Conservation (phyloP, 2,888 invertebrate species). For the Drosophila mimica region DNA sequence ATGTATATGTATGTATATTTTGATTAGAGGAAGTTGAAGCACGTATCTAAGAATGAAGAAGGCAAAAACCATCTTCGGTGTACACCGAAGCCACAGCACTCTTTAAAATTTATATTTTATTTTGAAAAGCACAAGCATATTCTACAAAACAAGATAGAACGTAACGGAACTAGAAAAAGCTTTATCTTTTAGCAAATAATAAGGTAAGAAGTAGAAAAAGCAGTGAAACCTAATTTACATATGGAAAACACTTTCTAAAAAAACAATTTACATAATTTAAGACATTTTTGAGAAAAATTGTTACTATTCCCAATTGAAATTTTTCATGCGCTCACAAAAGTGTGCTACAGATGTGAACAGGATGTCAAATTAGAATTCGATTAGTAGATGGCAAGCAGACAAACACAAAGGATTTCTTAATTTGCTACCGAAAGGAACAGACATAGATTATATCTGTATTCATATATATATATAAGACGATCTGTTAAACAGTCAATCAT, state of each 20-base stretch:
- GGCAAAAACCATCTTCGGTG: slow-evolving; percentile 42
- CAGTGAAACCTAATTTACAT: background rate
- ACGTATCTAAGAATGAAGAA: slow-evolving; percentile 25
- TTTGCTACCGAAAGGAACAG: background rate
- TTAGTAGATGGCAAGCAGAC: slow-evolving; percentile 8
- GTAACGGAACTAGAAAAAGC: slow-evolving; percentile 36
- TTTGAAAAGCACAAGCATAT: slow-evolving; percentile 11
- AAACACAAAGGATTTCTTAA: slow-evolving; percentile 2
- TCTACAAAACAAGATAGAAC: slow-evolving; percentile 31
- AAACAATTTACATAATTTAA: background rate
- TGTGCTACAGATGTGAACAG: slow-evolving; percentile 9
- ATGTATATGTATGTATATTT: slow-evolving; percentile 14
- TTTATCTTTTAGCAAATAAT: slow-evolving; percentile 36
- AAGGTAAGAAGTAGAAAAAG: slow-evolving; percentile 5
- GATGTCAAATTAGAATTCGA: background rate
- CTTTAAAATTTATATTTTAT: slow-evolving; percentile 17
- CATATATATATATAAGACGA: background rate
- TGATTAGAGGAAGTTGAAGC: slow-evolving; percentile 30
- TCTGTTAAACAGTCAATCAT: slow-evolving; percentile 7
- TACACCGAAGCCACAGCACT: slow-evolving; percentile 32
- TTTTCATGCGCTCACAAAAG: slow-evolving; percentile 9
- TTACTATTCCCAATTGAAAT: background rate
- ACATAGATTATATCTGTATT: background rate
- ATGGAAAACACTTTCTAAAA: background rate
- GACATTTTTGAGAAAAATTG: background rate